Evolutionary conservation across 2,797 vertebrate species (phyloP), one percentile per base, ranked within the genome.

Genomic region (Caiman crocodilus): DNA sequence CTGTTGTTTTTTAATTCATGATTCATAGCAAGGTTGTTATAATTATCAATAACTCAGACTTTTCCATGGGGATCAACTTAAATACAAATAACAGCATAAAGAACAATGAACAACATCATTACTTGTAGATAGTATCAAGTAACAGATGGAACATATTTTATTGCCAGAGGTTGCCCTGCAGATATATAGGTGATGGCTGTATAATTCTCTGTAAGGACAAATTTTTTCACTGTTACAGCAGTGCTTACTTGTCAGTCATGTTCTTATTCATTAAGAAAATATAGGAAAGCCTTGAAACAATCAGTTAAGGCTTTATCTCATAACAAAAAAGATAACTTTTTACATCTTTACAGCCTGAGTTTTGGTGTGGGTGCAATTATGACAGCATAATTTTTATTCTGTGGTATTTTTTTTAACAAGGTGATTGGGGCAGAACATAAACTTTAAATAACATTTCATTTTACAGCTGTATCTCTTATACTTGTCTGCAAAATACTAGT

Each of bases 41-140:
- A 57, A 77, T 89, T 89, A 78, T n/a, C 65, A 55, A 82, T 75
- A n/a, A 77, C 26, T 63, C 18, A 11, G 61, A 0, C 81, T 74
- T 76, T 82, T 89, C 32, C 50, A 57, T 1, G 13, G 16, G 61
- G 26, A 88, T 90, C 7, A 80, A 32, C 28, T 14, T 87, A 74
- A 91, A 95, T 88, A 85, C 83, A 95, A 86, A 50, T 50, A 76
- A 4, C 26, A 84, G 1, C 2, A 5, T 64, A 82, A 85, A 93
- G 76, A 85, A 11, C 16, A 85, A 14, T 18, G 12, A 92, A 91
- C 60, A 82, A 75, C 80, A 87, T 2, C 57, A 69, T 90, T 14
- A 76, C 50, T 30, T 95, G 55, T 60, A 88, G 26, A 80, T 87
- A 93, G 74, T 67, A 4, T 88, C 71, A 96, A 94, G 60, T 93